Evolutionary conservation across 2,113 vertebrate genomes (phyloP), one percentile per base, ranked within the genome.

Genomic region (Gymnarchus niloticus): DNA sequence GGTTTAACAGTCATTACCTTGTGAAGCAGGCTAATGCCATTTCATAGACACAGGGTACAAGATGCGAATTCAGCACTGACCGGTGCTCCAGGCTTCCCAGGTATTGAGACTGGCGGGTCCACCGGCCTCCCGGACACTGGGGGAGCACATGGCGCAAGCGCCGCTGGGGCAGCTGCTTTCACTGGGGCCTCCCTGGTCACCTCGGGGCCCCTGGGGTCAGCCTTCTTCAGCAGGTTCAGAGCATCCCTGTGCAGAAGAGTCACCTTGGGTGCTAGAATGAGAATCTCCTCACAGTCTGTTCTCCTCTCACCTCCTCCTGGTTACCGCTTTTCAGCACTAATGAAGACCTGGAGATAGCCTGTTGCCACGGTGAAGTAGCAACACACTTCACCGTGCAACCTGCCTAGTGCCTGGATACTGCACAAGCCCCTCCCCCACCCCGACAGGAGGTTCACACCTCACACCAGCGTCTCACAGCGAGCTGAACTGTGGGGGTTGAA

Each of bases 221-320:
- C 93, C 76, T 91, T 90, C 87, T 95, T 95, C 87, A 99, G 89
- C 89, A 98, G 95, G 85, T 93, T 96, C 85, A 99, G 92, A 48
- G 94, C 98, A 93, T 99, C 98, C 91, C 98, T 99, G 91, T 76
- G 65, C 51, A 52, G 76, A 33, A 59, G 56, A 77, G 54, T 61
- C 56, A 57, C 82, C 54, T 8, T 6, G 17, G 54, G 23, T 78
- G 46, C 76, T 1, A 6, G 44, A 78, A 48, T n/a, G 0, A 4
- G 46, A 78, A 78, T 7, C 6, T 7, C 52, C 52, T 7, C 14
- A 54, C 14, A 14, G 6, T 54, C 6, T 54, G 52, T 10, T 28
- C 59, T 28, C 17, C 54, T 19, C 1, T 12, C 3, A 1, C 56
- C 56, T n/a, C 7, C 1, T n/a, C 56, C n/a, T 3, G 9, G 28